phyloP scores from a whole-genome alignment of 2,888 invertebrate species.

The Hemithea aestivaria region DNA sequence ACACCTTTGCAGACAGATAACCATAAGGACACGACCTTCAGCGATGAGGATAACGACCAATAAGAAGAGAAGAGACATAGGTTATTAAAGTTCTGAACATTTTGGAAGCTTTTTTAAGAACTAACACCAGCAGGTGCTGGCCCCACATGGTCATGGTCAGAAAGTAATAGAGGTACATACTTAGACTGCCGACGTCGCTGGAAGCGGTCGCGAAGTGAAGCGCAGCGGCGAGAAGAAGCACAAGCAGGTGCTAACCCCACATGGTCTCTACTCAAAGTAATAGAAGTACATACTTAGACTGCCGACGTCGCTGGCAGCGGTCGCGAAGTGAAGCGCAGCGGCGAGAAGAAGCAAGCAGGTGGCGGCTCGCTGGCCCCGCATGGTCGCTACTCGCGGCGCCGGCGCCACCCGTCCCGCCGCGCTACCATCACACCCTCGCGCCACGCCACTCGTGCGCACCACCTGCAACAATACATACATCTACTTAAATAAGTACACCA shows the following conservation, averaged over 20 bases:
- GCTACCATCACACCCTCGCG: conserved; percentile 71
- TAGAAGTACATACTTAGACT: conserved; percentile 43
- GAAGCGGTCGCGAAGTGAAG: conserved; percentile 41
- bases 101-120: too few relatives aligned
- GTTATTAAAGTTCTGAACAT: too few relatives aligned
- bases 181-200: conserved; percentile 47
- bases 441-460: conserved; percentile 62
- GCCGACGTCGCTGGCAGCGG: conserved; percentile 52
- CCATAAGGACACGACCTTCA: too few relatives aligned
- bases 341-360: conserved; percentile 55
- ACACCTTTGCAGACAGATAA: too few relatives aligned
- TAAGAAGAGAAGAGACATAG: too few relatives aligned
- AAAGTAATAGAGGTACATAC: conserved; percentile 43
- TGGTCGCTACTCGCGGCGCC: conserved; percentile 74
- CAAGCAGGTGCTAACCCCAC: too few relatives aligned
- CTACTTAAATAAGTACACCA: too few relatives aligned
- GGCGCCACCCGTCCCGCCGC: conserved; percentile 65
- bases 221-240: conserved; percentile 43
- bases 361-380: conserved; percentile 64
- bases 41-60: too few relatives aligned
- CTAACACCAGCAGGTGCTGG: too few relatives aligned
- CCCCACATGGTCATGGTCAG: too few relatives aligned
- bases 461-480: conserved; percentile 43
- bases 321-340: conserved; percentile 37
- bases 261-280: too few relatives aligned